These are phyloP conservation scores for Spilosoma lubricipeda DNA, from an alignment of 2,888 invertebrate species.

Conservation along the genomic window DNA sequence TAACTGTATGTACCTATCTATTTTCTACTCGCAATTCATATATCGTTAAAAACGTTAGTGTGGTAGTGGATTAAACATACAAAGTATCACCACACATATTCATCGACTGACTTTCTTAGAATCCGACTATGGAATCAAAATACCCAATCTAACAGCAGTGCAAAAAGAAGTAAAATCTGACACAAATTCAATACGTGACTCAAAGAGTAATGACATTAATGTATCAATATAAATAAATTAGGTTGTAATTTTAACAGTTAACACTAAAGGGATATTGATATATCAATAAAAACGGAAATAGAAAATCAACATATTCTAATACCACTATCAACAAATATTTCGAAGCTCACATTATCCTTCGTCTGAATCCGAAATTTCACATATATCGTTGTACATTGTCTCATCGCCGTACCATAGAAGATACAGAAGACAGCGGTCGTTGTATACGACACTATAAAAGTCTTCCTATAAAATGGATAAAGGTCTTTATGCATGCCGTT, in stretches of 20 bases:
- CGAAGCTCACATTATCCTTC: conserved; percentile 6
- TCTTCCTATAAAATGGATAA: conserved; percentile 20
- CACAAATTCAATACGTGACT: too few species aligned
- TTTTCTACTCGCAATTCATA: background rate
- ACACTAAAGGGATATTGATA: background rate
- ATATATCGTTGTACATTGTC: conserved; percentile 8
- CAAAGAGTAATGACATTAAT: too few species aligned
- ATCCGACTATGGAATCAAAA: too few species aligned
- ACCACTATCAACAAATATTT: background rate
- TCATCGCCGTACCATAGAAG: conserved; percentile 6
- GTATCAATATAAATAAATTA: too few species aligned
- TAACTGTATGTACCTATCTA: background rate
- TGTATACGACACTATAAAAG: conserved; percentile 25
- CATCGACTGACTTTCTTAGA: too few species aligned
- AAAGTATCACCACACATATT: too few species aligned
- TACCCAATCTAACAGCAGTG: too few species aligned
- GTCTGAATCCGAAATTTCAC: conserved; percentile 4
- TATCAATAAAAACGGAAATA: background rate
- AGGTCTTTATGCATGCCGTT: conserved; percentile 17
- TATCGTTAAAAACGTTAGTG: background rate
- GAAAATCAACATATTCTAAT: background rate
- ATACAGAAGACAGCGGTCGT: conserved; percentile 22
- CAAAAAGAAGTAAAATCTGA: too few species aligned
- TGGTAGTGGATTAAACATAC: too few species aligned
- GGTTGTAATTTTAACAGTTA: background rate